Base-by-base conservation (phyloP, 1,140 invertebrate genomes). In the Drosophila hydei region DNA sequence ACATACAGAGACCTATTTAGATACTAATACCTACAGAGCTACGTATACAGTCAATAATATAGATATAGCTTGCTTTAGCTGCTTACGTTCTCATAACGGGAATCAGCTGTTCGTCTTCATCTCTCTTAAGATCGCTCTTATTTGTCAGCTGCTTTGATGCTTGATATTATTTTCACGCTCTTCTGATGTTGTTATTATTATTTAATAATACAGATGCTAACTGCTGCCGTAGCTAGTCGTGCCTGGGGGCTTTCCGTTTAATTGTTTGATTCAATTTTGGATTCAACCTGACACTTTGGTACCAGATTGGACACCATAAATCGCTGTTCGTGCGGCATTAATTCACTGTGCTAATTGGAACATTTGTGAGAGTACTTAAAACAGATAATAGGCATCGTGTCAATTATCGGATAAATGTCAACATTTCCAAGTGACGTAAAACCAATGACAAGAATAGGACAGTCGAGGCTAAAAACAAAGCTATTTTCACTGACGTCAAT, bases 281-380 rank as follows among this genome's bases (percentile, higher is more conserved):
- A 55, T 48, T 18, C 43, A 72, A 72, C 14, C 55, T 61, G 72
- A 75, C 68, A 75, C 68, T 55, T 65, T 75, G 42, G 61, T 65
- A 75, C 68, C 56, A 18, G 51, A 30, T 42, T 25, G 9, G 0
- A 14, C 25, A 23, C 30, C 16, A 62, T 63, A 50, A 21, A 9
- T 36, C 21, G 23, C 11, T 36, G 30, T 18, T 38, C 27, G 45
- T n/a, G 12, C 14, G 4, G 7, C n/a, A 40, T 40, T 33, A 21
- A 14, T 47, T n/a, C 16, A 54, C 56, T 59, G 52, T 47, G 72
- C 56, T 72, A 75, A 75, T 72, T 75, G 25, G 21, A 55, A 21
- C 0, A 0, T 12, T 4, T 65, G 9, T 9, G 38, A 16, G 38
- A 16, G 27, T 65, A 33, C 30, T 23, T n/a, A 38, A 25, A 55